Conservation (phyloP, 2,797 vertebrate species). For the Scarus forsteni region DNA sequence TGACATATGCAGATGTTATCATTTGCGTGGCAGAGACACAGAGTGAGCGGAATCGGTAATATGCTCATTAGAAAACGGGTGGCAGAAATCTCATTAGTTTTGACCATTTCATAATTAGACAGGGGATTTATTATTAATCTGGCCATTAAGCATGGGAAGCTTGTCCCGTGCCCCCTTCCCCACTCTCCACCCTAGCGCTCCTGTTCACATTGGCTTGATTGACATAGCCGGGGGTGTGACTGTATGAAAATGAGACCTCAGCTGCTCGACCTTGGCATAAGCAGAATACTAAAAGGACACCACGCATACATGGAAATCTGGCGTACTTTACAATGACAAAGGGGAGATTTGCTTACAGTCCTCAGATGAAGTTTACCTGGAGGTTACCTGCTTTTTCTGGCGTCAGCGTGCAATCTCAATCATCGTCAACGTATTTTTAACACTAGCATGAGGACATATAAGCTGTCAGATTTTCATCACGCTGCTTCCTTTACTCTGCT, state of each 20-base stretch:
- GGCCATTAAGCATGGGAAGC: slow-evolving; percentile 60
- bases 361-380: slow-evolving; percentile 13
- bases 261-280: slow-evolving; percentile 49
- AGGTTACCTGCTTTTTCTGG: slow-evolving; percentile 20
- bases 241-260: slow-evolving; percentile 61
- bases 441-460: slow-evolving; percentile 15
- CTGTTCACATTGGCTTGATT: slow-evolving; percentile 59
- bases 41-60: slow-evolving; percentile 55
- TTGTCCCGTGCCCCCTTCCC: slow-evolving; percentile 33
- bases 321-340: slow-evolving; percentile 3
- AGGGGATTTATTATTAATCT: slow-evolving; percentile 75
- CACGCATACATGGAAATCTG: slow-evolving; percentile 27
- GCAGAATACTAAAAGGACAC: slow-evolving; percentile 55
- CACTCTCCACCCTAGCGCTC: slow-evolving; percentile 14
- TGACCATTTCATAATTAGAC: slow-evolving; percentile 73
- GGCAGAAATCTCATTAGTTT: slow-evolving; percentile 73
- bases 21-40: slow-evolving; percentile 26
- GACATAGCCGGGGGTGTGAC: slow-evolving; percentile 56
- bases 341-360: background rate
- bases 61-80: slow-evolving; percentile 64
- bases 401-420: slow-evolving; percentile 5
- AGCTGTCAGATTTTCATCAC: slow-evolving; percentile 25
- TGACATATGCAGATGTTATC: slow-evolving; percentile 55
- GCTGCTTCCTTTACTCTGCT: slow-evolving; percentile 32
- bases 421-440: slow-evolving; percentile 14